phyloP scores from a whole-genome alignment of 2,113 vertebrate genomes.

The Oophaga pumilio region DNA sequence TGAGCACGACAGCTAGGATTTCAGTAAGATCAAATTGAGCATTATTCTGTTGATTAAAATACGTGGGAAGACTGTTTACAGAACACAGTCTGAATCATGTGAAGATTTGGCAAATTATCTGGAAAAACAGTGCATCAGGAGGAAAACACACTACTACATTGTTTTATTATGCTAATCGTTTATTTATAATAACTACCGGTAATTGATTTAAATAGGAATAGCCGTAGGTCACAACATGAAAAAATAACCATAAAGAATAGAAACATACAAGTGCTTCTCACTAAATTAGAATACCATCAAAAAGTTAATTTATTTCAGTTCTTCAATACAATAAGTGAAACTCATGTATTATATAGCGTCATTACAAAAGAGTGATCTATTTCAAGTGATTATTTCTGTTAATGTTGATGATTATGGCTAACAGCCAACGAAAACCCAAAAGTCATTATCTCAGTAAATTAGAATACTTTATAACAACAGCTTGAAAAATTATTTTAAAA shows the following conservation, averaged over 20 bases:
- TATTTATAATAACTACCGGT: neutral
- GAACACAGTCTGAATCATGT: slow-evolving; percentile 52
- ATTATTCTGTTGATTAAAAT: slow-evolving; percentile 50
- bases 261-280: no score
- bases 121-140: neutral
- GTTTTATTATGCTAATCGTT: neutral
- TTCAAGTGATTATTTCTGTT: no score
- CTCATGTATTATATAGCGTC: no score
- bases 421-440: no score
- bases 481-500: no score
- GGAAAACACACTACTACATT: neutral
- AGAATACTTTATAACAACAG: no score
- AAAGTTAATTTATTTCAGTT: no score
- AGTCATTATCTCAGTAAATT: no score
- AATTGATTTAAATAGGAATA: neutral
- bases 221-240: neutral
- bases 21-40: slow-evolving; percentile 39
- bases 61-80: slow-evolving; percentile 49
- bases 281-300: no score
- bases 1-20: slow-evolving; percentile 14
- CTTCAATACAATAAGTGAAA: no score
- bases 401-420: no score
- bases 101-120: slow-evolving; percentile 39
- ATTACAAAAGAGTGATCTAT: no score
- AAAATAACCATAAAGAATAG: neutral